Conservation (phyloP, 2,797 vertebrate species). For the Luscinia megarhynchos region DNA sequence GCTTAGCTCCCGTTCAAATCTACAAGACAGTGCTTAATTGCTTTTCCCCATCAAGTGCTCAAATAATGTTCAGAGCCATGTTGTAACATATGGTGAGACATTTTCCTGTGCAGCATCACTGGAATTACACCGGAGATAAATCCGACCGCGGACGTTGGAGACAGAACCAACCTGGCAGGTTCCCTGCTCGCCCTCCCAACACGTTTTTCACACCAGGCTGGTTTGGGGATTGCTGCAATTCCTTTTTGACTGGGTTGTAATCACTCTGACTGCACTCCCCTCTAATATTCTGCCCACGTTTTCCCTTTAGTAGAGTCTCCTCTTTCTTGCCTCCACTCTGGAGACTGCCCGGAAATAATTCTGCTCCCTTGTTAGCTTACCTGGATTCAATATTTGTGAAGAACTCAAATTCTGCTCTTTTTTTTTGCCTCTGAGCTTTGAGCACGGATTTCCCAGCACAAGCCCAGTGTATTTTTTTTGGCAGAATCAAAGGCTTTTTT, state of each 20-base stretch:
- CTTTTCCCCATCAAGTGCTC: conserved; percentile 50
- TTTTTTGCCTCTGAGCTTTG: neutral
- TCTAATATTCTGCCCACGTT: conserved; percentile 46
- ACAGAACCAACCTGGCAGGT: neutral
- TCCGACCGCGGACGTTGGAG: neutral
- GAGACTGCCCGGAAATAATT: conserved; percentile 9
- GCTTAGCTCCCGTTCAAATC: conserved; percentile 46
- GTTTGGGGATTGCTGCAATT: conserved; percentile 19
- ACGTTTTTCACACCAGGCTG: neutral
- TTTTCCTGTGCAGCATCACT: neutral
- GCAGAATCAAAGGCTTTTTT: conserved; percentile 4
- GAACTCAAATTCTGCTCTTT: neutral
- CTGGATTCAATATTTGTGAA: conserved; percentile 48
- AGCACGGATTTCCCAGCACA: neutral
- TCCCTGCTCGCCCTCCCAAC: neutral
- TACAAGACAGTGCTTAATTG: conserved; percentile 46
- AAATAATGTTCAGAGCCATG: neutral
- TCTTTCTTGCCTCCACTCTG: conserved; percentile 22
- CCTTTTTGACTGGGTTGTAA: neutral
- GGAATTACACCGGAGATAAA: conserved; percentile 29
- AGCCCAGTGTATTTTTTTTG: neutral
- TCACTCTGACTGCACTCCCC: neutral
- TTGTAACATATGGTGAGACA: conserved; percentile 21
- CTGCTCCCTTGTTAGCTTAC: conserved; percentile 4
- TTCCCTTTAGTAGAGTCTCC: conserved; percentile 12